phyloP scores from a whole-genome alignment of 2,797 vertebrate genomes.

The Typhlichthys subterraneus region DNA sequence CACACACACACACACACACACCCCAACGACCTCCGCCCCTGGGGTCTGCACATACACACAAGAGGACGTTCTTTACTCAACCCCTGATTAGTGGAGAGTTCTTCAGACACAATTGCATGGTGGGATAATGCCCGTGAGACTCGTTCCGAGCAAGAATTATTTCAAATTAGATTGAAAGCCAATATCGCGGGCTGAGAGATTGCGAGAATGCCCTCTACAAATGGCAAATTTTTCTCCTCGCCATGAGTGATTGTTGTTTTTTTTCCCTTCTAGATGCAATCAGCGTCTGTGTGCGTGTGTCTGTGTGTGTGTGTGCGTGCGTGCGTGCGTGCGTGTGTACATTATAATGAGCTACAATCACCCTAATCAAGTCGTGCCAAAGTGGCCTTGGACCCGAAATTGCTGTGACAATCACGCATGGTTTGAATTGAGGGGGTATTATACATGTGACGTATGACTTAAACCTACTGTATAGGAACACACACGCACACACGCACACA shows the following conservation, averaged over 20 bases:
- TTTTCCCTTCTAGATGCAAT: conserved; percentile 41
- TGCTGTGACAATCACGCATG: conserved; percentile 34
- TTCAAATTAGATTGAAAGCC: conserved; percentile 55
- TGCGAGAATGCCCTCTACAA: conserved; percentile 35
- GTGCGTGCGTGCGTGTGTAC: conserved; percentile 15
- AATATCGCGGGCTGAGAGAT: conserved; percentile 1
- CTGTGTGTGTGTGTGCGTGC: conserved; percentile 9
- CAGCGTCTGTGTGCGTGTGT: conserved; percentile 24
- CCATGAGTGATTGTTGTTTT: conserved; percentile 57
- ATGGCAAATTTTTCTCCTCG: conserved; percentile 48
- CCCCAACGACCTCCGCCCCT: no score
- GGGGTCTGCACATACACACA: conserved; percentile 8
- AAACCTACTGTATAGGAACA: conserved; percentile 21
- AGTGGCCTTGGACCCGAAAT: conserved; percentile 31
- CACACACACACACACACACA: no score
- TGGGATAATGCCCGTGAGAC: conserved; percentile 51
- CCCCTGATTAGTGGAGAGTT: conserved; percentile 70
- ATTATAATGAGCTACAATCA: conserved; percentile 52
- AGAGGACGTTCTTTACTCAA: conserved; percentile 48
- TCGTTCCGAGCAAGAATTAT: conserved; percentile 56
- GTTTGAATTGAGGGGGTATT: conserved; percentile 40
- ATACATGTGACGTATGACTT: conserved; percentile 35
- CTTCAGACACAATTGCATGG: conserved; percentile 49
- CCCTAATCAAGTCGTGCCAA: conserved; percentile 56
- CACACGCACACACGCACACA: conserved; percentile 32